Evolutionary conservation across 2,888 invertebrate genomes (phyloP).

Genomic region (Nipponacmea schrenckii): DNA sequence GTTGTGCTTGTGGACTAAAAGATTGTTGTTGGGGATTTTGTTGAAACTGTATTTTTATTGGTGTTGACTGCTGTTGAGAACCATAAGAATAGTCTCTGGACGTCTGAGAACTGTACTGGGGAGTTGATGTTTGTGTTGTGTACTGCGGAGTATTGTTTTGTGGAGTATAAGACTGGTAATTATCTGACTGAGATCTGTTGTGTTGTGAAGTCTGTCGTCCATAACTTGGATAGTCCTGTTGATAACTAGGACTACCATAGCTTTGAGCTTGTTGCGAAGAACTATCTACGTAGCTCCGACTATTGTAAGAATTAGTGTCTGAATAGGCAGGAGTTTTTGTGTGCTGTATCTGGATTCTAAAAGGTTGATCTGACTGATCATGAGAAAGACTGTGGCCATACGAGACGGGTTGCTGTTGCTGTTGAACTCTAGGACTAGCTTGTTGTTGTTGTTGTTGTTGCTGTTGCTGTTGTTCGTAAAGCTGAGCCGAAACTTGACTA

Average conservation of each 20-base stretch:
- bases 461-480: slow-evolving; percentile 20
- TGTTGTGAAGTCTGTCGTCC: slow-evolving; percentile 13
- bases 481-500: slow-evolving; percentile 31
- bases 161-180: slow-evolving; percentile 14
- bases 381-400: slow-evolving; percentile 17
- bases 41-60: background rate
- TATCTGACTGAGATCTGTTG: background rate
- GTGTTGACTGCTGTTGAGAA: slow-evolving; percentile 9
- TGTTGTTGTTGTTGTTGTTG: background rate
- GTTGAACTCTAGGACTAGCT: background rate
- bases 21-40: background rate
- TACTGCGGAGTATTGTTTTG: slow-evolving; percentile 20
- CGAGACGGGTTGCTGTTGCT: slow-evolving; percentile 11
- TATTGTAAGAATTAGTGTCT: slow-evolving; percentile 20
- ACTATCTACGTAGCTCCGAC: slow-evolving; percentile 11
- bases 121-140: slow-evolving; percentile 18
- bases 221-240: slow-evolving; percentile 13
- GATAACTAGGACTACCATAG: slow-evolving; percentile 12
- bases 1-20: background rate
- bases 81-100: slow-evolving; percentile 7
- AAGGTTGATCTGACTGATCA: slow-evolving; percentile 10
- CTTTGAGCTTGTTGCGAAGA: slow-evolving; percentile 9
- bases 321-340: slow-evolving; percentile 20
- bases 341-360: slow-evolving; percentile 21
- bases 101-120: slow-evolving; percentile 21